phyloP scores from a whole-genome alignment of 2,888 invertebrate genomes.

The Nematopogon swammerdamellus region DNA sequence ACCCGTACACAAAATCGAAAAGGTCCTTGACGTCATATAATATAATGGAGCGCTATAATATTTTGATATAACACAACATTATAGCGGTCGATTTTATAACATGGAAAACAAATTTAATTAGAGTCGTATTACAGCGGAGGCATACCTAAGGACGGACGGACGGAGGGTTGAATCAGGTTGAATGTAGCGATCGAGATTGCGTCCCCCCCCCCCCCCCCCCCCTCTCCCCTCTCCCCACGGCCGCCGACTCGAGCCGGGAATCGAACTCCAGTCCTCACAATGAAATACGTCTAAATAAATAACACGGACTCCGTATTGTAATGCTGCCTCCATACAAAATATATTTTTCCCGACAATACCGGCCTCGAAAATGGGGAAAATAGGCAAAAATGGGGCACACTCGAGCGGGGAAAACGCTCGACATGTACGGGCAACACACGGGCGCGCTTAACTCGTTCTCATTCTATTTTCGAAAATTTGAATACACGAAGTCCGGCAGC shows the following conservation, averaged over 20 bases:
- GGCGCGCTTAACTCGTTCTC: conserved; percentile 21
- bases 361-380: conserved; percentile 29
- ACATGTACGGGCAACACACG: conserved; percentile 26
- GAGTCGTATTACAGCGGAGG: background rate
- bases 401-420: conserved; percentile 31
- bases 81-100: too few relatives aligned
- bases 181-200: background rate
- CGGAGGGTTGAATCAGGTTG: background rate
- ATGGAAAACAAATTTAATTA: too few relatives aligned
- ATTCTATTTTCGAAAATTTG: conserved; percentile 27
- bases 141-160: background rate
- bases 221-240: too few relatives aligned
- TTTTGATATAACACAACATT: too few relatives aligned
- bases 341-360: conserved; percentile 37
- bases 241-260: too few relatives aligned
- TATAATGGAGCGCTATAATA: too few relatives aligned
- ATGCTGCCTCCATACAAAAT: conserved; percentile 39
- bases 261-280: conserved; percentile 32
- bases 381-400: conserved; percentile 35
- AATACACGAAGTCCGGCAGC: conserved; percentile 17
- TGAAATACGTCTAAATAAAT: conserved; percentile 47
- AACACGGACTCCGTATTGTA: conserved; percentile 42
- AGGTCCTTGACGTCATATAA: too few relatives aligned
- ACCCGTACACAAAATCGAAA: too few relatives aligned
- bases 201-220: background rate